Evolutionary conservation across 1,140 invertebrate genomes (phyloP), one percentile per base, ranked within the genome.

Genomic region (Lucilia sericata): DNA sequence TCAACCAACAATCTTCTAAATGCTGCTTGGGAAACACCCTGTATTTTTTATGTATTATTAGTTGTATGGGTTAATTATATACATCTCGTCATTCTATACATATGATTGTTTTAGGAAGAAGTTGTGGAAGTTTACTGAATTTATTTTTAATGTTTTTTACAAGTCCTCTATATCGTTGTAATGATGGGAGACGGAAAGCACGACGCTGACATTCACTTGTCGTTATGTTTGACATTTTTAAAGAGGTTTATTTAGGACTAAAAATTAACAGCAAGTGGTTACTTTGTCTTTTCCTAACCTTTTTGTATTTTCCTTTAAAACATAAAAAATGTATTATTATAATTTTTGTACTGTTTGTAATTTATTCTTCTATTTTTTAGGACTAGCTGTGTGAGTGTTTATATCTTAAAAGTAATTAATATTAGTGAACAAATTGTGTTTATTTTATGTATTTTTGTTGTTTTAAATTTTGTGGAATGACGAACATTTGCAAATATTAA

Each of bases 261-360:
- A 21, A 80, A 49, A 49, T 49, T 80, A 49, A n/a, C 75, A 78
- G 75, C 75, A 78, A 78, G 34, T 78, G 75, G 75, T 78, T 78
- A 42, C 21, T 70, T 70, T 70, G 60, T n/a, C 21, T 70, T 70
- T 70, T 8, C 55, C 12, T n/a, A 60, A 60, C 55, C 5, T 60
- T n/a, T 60, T 60, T 60, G 5, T 14, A 14, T 60, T 12, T n/a
- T 60, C 5, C 55, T 60, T 17, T 60, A 30, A 30, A 30, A 30
- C 25, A 30, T 60, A 17, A 17, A 17, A 60, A 60, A 7, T 60
- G 12, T 60, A 0, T 42, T 7, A 8, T 42, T 42, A 10, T 42
- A 1, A 42, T 8, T 42, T 7, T 42, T 42, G 42, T 42, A 42
- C 10, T 42, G 36, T 36, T 36, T 36, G 36, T 8, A 36, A 36